These are phyloP conservation scores for Nycticorax nycticorax DNA, from an alignment of 2,113 vertebrate genomes.

Conservation along the genomic window DNA sequence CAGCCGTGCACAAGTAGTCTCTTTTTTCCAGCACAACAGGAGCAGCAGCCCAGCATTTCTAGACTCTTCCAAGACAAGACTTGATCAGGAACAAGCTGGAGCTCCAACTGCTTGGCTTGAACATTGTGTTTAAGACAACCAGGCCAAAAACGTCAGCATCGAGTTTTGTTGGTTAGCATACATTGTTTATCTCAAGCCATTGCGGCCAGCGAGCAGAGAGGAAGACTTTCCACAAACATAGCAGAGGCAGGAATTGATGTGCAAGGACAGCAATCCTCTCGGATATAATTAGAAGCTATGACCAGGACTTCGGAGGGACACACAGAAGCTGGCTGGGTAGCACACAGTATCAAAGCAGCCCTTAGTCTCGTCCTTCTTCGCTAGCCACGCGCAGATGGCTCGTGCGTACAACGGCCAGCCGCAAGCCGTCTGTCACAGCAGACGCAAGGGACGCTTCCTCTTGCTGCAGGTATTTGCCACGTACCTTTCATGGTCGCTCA, in stretches of 20 bases:
- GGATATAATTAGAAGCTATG: fast-evolving
- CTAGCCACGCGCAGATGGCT: background rate
- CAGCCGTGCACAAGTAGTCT: background rate
- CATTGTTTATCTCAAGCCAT: background rate
- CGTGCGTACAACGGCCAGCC: fast-evolving
- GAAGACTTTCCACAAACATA: background rate
- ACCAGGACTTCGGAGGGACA: background rate
- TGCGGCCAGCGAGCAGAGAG: fast-evolving
- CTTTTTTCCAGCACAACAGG: background rate
- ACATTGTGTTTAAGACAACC: background rate
- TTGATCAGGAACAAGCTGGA: background rate
- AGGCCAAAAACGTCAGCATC: fast-evolving
- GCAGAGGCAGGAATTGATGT: background rate
- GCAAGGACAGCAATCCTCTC: background rate
- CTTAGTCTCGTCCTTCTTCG: background rate
- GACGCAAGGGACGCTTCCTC: background rate
- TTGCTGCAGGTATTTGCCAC: background rate
- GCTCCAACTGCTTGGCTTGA: background rate
- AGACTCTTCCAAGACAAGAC: background rate
- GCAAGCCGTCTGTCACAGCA: background rate
- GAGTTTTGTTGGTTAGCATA: fast-evolving
- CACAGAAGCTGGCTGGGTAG: background rate
- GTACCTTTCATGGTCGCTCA: background rate
- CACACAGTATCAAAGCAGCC: fast-evolving
- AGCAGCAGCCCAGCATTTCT: background rate